Base-by-base conservation (phyloP, 2,888 invertebrate genomes). In the Strigamia crassipes region DNA sequence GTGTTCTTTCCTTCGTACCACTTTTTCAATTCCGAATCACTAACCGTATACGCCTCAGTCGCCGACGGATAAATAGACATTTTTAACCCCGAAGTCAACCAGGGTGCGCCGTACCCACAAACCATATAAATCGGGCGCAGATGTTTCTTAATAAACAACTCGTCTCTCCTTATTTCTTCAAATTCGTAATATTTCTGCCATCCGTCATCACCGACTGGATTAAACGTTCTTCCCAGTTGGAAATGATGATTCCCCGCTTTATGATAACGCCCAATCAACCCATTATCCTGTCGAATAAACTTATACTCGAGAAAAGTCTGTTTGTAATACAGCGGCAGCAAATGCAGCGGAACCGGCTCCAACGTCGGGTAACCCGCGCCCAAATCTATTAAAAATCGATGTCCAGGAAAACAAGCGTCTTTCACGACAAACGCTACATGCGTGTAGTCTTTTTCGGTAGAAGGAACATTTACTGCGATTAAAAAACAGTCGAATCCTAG, bases 111-210 rank as follows among this genome's bases (percentile, higher is more conserved):
- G 18, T 42, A 79, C 2, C 21, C 79, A 38, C 18, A 18, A 41
- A n/a, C 5, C 27, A 41, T 42, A 42, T 42, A 79, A 13, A 41
- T 8, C 8, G 79, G 79, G 13, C 8, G 5, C 38, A 41, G 79
- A 42, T 41, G 38, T 12, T 18, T 79, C 42, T 6, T 27, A 34
- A 79, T 13, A 79, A 79, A 79, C 12, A 0, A 4, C 15, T 41
- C 79, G 18, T 79, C 79, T 79, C 79, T n/a, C 3, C 2, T 6
- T 18, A 79, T 21, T 41, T 41, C 79, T 18, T 79, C 41, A 79
- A 79, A 79, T 21, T 42, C 79, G 21, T 79, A 79, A 42, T 18
- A 79, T 42, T 79, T 79, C 21, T 79, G 79, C 79, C 79, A 79
- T n/a, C 79, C 79, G 4, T 79, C 79, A n/a, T n/a, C 79, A 13